These are phyloP conservation scores for Parelbella ahira DNA, from an alignment of 2,888 invertebrate species.

Conservation along the genomic window DNA sequence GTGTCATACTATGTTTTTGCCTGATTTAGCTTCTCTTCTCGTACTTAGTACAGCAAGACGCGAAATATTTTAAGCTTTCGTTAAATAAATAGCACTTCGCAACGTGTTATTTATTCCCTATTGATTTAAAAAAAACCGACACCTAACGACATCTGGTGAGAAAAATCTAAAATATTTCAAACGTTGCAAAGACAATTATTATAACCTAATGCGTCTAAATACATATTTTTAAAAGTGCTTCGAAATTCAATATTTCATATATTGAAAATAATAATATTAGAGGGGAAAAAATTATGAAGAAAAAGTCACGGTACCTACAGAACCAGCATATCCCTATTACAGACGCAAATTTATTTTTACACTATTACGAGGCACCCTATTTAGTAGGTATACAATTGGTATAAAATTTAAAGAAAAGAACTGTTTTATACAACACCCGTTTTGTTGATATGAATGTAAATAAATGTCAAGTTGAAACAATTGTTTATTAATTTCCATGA, in stretches of 20 bases:
- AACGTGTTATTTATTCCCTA: no score
- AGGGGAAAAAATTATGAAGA: conserved; percentile 5
- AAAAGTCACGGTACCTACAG: conserved; percentile 45
- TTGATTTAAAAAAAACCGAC: no score
- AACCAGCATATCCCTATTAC: conserved; percentile 53
- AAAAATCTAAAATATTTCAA: no score
- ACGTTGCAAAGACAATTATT: background rate
- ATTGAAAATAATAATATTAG: background rate
- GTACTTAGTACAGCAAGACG: conserved; percentile 7
- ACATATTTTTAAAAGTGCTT: no score
- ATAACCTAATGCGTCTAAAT: background rate
- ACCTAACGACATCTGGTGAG: no score
- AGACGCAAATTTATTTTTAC: conserved; percentile 66
- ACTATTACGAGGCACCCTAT: conserved; percentile 66
- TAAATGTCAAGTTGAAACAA: conserved; percentile 78
- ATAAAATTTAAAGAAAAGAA: conserved; percentile 63
- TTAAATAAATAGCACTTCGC: no score
- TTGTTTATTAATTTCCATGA: conserved; percentile 37
- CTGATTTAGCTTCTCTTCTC: conserved; percentile 11
- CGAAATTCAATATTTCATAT: no score
- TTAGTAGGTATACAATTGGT: conserved; percentile 69
- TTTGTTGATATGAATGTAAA: conserved; percentile 82
- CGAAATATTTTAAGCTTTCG: background rate
- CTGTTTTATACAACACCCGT: conserved; percentile 81
- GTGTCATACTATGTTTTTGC: background rate